Conservation (phyloP, 2,797 vertebrate species). For the Micrastur ruficollis region DNA sequence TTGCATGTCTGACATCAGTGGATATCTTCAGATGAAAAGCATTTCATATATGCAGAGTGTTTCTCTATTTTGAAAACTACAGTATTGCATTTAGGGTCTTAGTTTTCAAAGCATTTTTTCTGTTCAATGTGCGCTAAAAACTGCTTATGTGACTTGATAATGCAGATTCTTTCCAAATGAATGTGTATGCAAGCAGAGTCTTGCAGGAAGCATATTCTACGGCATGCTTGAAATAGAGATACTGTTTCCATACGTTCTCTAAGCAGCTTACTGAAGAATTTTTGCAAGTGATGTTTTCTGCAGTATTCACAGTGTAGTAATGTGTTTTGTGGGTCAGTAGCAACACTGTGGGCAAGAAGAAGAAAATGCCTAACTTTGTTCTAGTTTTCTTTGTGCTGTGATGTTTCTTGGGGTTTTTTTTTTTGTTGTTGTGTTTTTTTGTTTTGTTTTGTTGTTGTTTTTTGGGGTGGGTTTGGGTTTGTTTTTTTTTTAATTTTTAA, state of each 20-base stretch:
- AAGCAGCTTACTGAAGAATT: not conserved
- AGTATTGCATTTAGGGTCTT: not conserved
- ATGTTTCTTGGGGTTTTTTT: not conserved
- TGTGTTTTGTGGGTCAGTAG: not conserved
- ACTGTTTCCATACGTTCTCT: not conserved
- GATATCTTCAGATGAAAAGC: not conserved
- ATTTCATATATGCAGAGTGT: not conserved
- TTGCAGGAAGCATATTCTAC: not conserved
- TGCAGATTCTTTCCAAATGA: conserved; percentile 15
- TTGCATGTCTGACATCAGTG: not conserved
- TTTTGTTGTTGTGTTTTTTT: not conserved
- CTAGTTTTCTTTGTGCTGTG: not conserved
- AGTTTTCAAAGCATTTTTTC: no score
- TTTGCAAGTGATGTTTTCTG: conserved; percentile 1
- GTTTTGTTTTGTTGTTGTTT: not conserved
- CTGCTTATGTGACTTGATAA: not conserved
- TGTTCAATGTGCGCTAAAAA: not conserved
- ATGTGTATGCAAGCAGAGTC: conserved; percentile 6
- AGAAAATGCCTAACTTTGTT: not conserved
- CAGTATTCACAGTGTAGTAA: not conserved
- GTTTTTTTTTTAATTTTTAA: not conserved
- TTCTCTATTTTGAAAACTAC: not conserved
- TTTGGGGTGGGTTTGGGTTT: no score
- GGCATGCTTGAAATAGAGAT: not conserved
- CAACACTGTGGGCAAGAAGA: not conserved